Evolutionary conservation across 2,113 vertebrate genomes (phyloP).

Genomic region (Catharus fuscescens): DNA sequence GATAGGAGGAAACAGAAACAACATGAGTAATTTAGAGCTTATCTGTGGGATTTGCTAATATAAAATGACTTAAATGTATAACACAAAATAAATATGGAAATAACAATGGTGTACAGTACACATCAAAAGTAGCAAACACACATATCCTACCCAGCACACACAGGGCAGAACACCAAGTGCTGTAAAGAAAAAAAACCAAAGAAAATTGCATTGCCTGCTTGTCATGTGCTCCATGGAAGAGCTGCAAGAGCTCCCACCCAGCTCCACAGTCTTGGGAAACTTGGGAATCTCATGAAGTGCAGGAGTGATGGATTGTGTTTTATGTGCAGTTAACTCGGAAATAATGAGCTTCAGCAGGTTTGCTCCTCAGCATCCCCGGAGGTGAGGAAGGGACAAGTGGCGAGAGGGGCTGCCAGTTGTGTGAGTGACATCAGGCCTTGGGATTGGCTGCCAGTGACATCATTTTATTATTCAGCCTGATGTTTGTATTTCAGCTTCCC

Average conservation of each 20-base stretch:
- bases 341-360: background rate
- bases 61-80: background rate
- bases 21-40: background rate
- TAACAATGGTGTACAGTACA: background rate
- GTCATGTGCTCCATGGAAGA: background rate
- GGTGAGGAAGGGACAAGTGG: background rate
- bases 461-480: slow-evolving; percentile 67
- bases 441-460: slow-evolving; percentile 80
- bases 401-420: background rate
- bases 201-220: background rate
- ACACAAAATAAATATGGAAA: background rate
- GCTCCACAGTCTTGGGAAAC: background rate
- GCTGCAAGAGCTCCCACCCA: background rate
- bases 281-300: background rate
- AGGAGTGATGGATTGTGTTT: background rate
- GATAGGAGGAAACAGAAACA: background rate
- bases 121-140: background rate
- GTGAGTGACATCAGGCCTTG: slow-evolving; percentile 50
- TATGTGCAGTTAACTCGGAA: background rate
- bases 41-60: background rate
- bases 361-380: background rate
- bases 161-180: background rate
- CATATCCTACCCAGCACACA: background rate
- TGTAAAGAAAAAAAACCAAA: background rate
- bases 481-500: slow-evolving; percentile 58